Evolutionary conservation across 2,113 vertebrate genomes (phyloP), one percentile per base, ranked within the genome.

Genomic region (Glaucidium brasilianum): DNA sequence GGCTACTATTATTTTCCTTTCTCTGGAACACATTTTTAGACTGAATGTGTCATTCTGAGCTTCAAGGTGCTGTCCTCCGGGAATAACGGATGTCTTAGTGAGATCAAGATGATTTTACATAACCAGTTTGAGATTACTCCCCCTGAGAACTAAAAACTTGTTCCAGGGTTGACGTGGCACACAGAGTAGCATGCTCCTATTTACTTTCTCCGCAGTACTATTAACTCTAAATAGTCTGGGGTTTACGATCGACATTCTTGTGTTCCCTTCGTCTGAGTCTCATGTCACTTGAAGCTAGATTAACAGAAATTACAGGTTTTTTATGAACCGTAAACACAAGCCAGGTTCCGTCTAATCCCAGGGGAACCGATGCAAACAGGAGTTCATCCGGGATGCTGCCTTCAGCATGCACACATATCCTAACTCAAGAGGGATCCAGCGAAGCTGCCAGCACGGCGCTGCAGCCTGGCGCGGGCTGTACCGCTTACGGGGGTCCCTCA

Each of bases 401-500:
- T 26, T 43, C 41, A 23, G 45, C 34, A 5, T 0, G 21, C 1
- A 9, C 25, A 6, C 3, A 1, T 5, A 26, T 4, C 25, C 37
- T 18, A 32, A 27, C 14, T 5, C 7, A 26, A n/a, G 10, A n/a
- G 35, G 11, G 3, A 8, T 11, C 12, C 0, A 6, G 11, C 30
- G 5, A 19, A 11, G 19, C 13, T 0, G 29, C 34, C 58, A 4
- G 26, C 1, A 4, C 1, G 3, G 15, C 58, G 2, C 0, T 1
- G 53, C 22, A 15, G 45, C 79, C n/a, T 5, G 5, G 34, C 37
- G 11, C 32, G 4, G 41, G n/a, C 1, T 0, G 9, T 0, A 9
- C 4, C 0, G 7, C 26, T 3, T 4, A 11, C 0, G 0, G 5
- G n/a, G 26, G 20, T 1, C 15, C 55, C 52, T 27, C 77, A 10